Base-by-base conservation (phyloP, 2,113 vertebrate species). In the Apaloderma vittatum region DNA sequence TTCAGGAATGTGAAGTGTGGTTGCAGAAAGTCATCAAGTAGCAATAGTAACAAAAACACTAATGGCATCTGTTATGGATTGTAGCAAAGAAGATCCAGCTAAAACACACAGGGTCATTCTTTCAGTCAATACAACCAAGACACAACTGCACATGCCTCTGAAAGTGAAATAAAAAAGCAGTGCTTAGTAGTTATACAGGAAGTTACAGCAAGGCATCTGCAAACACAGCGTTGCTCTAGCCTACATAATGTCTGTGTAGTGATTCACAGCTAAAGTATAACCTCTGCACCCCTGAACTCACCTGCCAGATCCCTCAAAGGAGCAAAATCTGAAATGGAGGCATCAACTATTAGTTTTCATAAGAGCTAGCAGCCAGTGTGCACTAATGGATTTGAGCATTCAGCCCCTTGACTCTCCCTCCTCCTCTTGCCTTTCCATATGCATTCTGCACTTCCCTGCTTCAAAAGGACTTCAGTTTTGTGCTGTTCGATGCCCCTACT, bases 1-100 rank as follows among this genome's bases (percentile, higher is more conserved):
- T 95, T 96, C 91, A 97, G 94, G 97, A 97, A 97, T 97, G 96
- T 97, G 97, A 97, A 97, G 95, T 96, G 97, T 1, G 0, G 76
- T 91, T 96, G 80, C 70, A 96, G 88, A 97, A 95, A 95, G 83
- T 93, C 94, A 82, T 89, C 70, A 84, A 95, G 94, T 49, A 97
- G 73, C 57, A 0, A 89, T 78, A 95, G 88, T 72, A 92, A 96
- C 94, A 96, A 97, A 96, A 96, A 11, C 86, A 75, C 73, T 83
- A 89, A 65, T 94, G 94, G 94, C 95, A 94, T 97, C 94, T 95
- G 61, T 92, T 95, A 93, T 92, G 80, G 92, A 85, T 5, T 97
- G 94, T 26, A 85, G 86, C 61, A 96, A 85, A 91, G 96, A 95
- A 87, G 92, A 95, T 72, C 36, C 91, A 87, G 63, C 85, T 96